Evolutionary conservation across 2,888 invertebrate species (phyloP), one percentile per base, ranked within the genome.

Genomic region (Epinotia brunnichana): DNA sequence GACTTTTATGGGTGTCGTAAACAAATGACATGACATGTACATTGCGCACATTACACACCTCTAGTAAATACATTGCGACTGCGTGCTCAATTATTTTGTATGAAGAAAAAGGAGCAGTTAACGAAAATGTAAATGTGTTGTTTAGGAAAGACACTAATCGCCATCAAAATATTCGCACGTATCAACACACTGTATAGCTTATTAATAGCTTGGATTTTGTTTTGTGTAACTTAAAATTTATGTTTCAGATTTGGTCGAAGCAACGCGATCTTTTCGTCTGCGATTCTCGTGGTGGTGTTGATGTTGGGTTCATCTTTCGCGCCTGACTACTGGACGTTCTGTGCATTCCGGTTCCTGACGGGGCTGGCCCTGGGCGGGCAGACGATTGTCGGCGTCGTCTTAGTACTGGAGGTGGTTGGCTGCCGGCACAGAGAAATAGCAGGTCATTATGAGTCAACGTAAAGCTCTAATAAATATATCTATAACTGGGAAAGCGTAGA

Each of bases 351-450:
- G 76, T 95, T 96, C 79, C 83, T 96, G n/a, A 94, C 95, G 11
- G 97, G 96, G 0, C 83, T 96, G 56, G 95, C 96, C 1, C 95
- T 95, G 4, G 96, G 96, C 56, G 97, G 97, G 7, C 95, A 95
- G 0, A 95, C 97, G 94, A 94, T 96, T 15, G 76, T 85, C 2
- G 82, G 84, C 10, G 70, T 85, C 29, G 86, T 90, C 0, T 86
- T 94, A 10, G 87, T 94, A 2, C 94, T 95, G 89, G 95, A 95
- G 82, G 84, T 95, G 11, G 89, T 95, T 44, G 95, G 95, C 1
- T 85, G 87, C 0, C 83, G 85, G 57, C 83, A 90, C 29, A 89
- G 94, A 54, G 94, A 94, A 60, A 60, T 81, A 0, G 83, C 82
- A 29, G 64, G 70, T 70, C 35, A 35, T 35, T 35, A 35, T 0